These are phyloP conservation scores for Meles meles DNA, from an alignment of 2,113 vertebrate genomes.

Conservation along the genomic window DNA sequence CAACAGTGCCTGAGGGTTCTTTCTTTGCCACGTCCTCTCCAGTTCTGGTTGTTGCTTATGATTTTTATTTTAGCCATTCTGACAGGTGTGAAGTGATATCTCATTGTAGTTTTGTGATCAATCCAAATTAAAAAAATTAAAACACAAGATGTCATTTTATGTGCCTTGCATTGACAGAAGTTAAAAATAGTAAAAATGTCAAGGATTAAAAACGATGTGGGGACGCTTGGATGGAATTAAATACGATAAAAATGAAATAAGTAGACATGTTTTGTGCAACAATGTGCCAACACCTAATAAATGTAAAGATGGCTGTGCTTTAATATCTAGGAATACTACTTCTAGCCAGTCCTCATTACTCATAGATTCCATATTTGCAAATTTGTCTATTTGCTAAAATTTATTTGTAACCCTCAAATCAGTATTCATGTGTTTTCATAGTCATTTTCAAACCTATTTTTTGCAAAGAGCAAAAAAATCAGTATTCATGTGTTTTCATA, in stretches of 20 bases:
- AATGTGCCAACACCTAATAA: neutral
- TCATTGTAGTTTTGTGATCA: neutral
- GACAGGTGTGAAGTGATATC: neutral
- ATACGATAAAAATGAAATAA: neutral
- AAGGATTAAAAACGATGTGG: neutral
- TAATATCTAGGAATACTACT: neutral
- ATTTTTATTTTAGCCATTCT: neutral
- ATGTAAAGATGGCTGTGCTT: neutral
- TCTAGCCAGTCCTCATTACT: neutral
- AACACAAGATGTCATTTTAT: neutral
- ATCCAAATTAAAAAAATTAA: neutral
- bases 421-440: neutral
- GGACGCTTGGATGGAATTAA: neutral
- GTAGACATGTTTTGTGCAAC: neutral
- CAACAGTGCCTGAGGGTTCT: neutral
- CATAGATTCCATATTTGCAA: neutral
- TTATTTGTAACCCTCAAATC: neutral
- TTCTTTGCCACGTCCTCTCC: neutral
- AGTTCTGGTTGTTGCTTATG: neutral
- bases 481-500: neutral
- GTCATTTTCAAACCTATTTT: neutral
- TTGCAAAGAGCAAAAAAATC: neutral
- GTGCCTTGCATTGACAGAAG: neutral
- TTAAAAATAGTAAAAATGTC: neutral
- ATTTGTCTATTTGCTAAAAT: neutral